A percentile compares a stretch with the other conserved stretches of the same genome.
phyloP scores from a whole-genome alignment of 2,888 invertebrate genomes.

The Lumbricus terrestris region DNA sequence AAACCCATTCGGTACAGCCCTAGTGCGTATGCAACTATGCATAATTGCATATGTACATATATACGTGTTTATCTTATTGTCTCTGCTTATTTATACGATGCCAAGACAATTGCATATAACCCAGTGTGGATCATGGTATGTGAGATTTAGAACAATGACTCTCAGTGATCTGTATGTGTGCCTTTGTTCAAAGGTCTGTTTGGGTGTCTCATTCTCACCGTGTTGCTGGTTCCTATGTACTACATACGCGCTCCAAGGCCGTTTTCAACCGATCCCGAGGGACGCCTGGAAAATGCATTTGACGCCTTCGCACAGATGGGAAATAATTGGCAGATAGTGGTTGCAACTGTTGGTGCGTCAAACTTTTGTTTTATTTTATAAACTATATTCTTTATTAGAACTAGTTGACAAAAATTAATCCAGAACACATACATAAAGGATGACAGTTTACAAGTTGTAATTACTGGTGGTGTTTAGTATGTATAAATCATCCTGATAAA shows the following conservation, averaged over 20 bases:
- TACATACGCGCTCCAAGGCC: constrained; percentile 73
- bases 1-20: too few relatives aligned
- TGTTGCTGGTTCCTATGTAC: constrained; percentile 76
- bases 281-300: constrained; percentile 74
- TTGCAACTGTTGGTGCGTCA: constrained; percentile 68
- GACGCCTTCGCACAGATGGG: constrained; percentile 83
- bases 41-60: too few relatives aligned
- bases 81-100: background rate
- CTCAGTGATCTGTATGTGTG: background rate
- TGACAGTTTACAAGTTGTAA: too few relatives aligned
- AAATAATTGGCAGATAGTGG: constrained; percentile 66
- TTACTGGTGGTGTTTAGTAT: too few relatives aligned
- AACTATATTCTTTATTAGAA: too few relatives aligned
- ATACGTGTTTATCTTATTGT: too few relatives aligned
- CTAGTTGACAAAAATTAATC: too few relatives aligned
- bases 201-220: constrained; percentile 68
- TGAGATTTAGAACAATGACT: background rate
- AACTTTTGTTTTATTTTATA: background rate
- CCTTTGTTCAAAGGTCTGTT: constrained; percentile 65
- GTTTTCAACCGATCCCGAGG: constrained; percentile 58
- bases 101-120: too few relatives aligned
- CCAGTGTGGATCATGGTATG: too few relatives aligned
- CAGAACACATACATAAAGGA: too few relatives aligned
- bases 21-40: too few relatives aligned
- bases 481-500: too few relatives aligned